Evolutionary conservation across 2,113 vertebrate species (phyloP).

Genomic region (Gorsachius goisagi): DNA sequence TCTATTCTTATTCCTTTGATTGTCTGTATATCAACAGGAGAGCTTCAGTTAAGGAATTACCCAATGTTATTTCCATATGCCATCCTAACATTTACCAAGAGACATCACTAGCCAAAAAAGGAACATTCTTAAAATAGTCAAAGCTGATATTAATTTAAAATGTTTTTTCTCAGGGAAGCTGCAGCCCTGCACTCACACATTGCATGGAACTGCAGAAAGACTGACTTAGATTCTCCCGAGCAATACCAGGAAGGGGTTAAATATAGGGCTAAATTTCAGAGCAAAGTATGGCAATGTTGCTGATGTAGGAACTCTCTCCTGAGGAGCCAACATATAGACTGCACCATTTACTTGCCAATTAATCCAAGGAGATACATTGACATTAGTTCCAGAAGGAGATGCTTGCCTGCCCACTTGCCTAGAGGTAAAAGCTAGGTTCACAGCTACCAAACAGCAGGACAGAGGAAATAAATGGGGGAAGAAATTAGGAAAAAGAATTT

Average conservation of each 20-base stretch:
- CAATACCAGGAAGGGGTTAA: constrained; percentile 48
- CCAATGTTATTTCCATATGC: not conserved
- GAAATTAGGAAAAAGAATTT: not conserved
- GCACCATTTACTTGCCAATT: constrained; percentile 70
- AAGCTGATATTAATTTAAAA: not conserved
- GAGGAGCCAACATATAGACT: constrained; percentile 29
- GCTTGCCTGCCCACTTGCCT: constrained; percentile 64
- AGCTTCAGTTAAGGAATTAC: not conserved
- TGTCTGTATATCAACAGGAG: not conserved
- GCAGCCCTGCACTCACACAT: accelerated
- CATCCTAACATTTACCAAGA: not conserved
- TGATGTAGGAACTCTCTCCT: constrained; percentile 51
- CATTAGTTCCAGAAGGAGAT: constrained; percentile 70
- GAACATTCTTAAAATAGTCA: not conserved
- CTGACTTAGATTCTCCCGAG: not conserved
- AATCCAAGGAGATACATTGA: constrained; percentile 62
- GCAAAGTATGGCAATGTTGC: constrained; percentile 11
- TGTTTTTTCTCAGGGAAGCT: not conserved
- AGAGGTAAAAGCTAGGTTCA: constrained; percentile 52
- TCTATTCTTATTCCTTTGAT: not conserved
- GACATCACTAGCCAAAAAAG: not conserved
- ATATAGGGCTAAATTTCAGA: constrained; percentile 1
- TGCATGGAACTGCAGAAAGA: not conserved
- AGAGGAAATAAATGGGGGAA: constrained; percentile 47
- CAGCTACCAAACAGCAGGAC: constrained; percentile 40